Percentiles rank a stretch among this genome's conserved stretches.
Evolutionary conservation across 2,113 vertebrate genomes (phyloP).

Genomic region (Dunckerocampus dactyliophorus): DNA sequence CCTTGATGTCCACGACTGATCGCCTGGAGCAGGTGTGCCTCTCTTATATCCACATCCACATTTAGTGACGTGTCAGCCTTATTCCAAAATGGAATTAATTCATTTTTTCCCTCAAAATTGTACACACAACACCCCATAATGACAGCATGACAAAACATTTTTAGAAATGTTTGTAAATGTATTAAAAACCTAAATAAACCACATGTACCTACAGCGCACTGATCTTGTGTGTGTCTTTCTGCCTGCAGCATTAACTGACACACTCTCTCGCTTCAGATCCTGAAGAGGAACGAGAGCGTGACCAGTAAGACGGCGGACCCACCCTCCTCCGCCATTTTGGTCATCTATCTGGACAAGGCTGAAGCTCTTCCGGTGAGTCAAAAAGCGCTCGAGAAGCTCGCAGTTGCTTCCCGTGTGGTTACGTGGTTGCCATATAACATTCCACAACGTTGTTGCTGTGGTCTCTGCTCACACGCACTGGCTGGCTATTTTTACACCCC

Average conservation of each 20-base stretch:
- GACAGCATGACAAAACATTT: no score
- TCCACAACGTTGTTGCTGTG: slow-evolving; percentile 19
- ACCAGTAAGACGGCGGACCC: slow-evolving; percentile 73
- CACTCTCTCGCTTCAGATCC: slow-evolving; percentile 60
- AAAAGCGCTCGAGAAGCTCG: slow-evolving; percentile 4
- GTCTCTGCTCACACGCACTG: slow-evolving; percentile 7
- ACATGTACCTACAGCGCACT: no score
- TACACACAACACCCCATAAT: no score
- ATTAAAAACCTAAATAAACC: no score
- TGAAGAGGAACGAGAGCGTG: slow-evolving; percentile 75
- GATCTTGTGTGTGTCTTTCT: not conserved
- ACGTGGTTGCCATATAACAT: slow-evolving; percentile 28
- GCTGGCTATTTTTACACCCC: not conserved
- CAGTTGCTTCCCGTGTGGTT: slow-evolving; percentile 53
- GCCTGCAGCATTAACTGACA: not conserved
- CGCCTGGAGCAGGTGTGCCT: slow-evolving; percentile 78
- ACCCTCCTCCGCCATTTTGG: slow-evolving; percentile 85
- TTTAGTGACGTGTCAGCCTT: no score
- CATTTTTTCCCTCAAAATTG: no score
- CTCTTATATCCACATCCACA: not conserved
- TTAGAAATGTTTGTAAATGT: no score
- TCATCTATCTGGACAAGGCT: slow-evolving; percentile 86
- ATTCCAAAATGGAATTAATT: no score
- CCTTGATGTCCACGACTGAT: slow-evolving; percentile 70
- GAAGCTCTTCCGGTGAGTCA: slow-evolving; percentile 83